Evolutionary conservation across 2,888 invertebrate species (phyloP), one percentile per base, ranked within the genome.

Genomic region (Mimachlamys varia): DNA sequence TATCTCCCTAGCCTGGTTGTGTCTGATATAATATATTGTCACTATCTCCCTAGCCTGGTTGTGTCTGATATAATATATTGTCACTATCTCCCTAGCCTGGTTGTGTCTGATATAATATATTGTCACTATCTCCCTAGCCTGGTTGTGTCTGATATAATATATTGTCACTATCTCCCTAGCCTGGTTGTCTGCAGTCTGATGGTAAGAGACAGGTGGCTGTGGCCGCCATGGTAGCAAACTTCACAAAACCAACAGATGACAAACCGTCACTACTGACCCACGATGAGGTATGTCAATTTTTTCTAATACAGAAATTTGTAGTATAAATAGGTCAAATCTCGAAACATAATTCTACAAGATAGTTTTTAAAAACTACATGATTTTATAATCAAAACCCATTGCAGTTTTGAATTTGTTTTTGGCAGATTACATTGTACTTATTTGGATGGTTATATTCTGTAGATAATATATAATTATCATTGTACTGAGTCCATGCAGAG

Each of bases 141-240:
- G 90, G 50, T 10, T 33, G n/a, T 22, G 15, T 22, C 44, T 44
- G 44, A 44, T 12, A 17, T 10, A 87, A 12, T n/a, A 22, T 13
- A 33, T 55, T 89, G 50, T 4, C 89, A 49, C 93, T 94, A 13
- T 88, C 33, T 62, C 88, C 12, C 87, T 92, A 97, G 97, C 96
- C 96, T 55, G 96, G 96, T 15, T 96, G 96, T 93, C 50, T 95
- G 33, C 87, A 91, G 53, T 91, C 93, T 13, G 96, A 96, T 93
- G 96, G 96, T 17, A 93, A 90, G 0, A 93, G 96, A 62, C 96
- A 97, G 94, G 95, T 97, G 19, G 93, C 97, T 89, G 97, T 97
- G 76, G 96, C 96, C 89, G 97, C 97, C 58, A 97, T 97, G 97
- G 96, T 97, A 53, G 97, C 97, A 58, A 97, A 97, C 95, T 97